phyloP scores from a whole-genome alignment of 2,888 invertebrate species.

The Lamellibrachia columna region DNA sequence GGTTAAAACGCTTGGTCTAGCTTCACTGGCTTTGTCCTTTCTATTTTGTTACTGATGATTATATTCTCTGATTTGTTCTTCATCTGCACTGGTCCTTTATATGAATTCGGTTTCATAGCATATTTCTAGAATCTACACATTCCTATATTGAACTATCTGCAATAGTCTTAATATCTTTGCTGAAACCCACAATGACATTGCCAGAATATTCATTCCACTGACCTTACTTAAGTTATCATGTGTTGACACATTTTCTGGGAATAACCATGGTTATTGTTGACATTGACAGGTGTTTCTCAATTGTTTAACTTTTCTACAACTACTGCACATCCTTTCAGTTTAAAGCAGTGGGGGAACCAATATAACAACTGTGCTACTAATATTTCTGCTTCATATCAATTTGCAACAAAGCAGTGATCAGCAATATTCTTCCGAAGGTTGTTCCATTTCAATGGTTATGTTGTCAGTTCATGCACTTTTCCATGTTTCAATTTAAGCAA shows the following conservation, averaged over 20 bases:
- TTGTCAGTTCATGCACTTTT: too few relatives aligned
- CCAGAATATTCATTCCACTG: neutral
- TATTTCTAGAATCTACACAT: neutral
- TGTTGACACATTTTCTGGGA: neutral
- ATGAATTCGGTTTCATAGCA: too few relatives aligned
- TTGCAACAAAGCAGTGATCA: neutral
- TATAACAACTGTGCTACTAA: neutral
- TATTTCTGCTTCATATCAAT: neutral
- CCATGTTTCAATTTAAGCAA: too few relatives aligned
- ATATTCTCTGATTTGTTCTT: neutral
- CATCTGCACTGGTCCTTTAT: neutral
- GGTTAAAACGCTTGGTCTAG: neutral
- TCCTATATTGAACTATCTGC: neutral
- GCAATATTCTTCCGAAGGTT: neutral
- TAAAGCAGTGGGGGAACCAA: neutral
- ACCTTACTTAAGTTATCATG: neutral
- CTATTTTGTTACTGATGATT: neutral
- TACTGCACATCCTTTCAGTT: neutral
- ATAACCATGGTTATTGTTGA: neutral
- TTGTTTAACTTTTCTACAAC: neutral
- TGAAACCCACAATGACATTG: neutral
- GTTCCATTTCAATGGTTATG: neutral
- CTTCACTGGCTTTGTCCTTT: neutral
- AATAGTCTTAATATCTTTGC: neutral
- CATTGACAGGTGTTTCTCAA: neutral